Evolutionary conservation across 1,140 invertebrate species (phyloP).

Genomic region (Drosophila orena): DNA sequence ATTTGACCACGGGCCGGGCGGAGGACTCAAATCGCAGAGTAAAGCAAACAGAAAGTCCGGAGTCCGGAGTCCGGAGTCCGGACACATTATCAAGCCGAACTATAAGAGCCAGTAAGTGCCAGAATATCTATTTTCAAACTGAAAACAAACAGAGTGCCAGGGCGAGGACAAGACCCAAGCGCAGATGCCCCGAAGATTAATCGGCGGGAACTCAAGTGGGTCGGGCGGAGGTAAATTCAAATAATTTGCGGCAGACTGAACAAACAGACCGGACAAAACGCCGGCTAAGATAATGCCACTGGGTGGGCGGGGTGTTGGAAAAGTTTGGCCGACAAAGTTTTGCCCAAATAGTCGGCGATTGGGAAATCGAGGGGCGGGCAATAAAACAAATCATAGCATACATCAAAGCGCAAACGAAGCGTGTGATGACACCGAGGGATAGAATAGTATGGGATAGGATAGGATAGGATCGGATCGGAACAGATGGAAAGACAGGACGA

Average conservation of each 20-base stretch:
- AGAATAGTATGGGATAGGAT: slow-evolving; percentile 3
- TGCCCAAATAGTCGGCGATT: slow-evolving; percentile 23
- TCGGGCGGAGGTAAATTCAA: slow-evolving; percentile 47
- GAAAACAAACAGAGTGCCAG: slow-evolving; percentile 43
- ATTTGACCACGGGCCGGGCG: slow-evolving; percentile 16
- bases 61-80: no score
- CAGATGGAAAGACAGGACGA: slow-evolving; percentile 15
- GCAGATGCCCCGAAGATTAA: slow-evolving; percentile 57
- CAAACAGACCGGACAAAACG: slow-evolving; percentile 59
- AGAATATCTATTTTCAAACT: slow-evolving; percentile 62
- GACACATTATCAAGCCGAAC: slow-evolving; percentile 56
- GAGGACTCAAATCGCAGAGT: slow-evolving; percentile 27
- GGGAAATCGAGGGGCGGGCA: slow-evolving; percentile 6
- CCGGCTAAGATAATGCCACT: slow-evolving; percentile 45
- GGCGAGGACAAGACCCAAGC: slow-evolving; percentile 27
- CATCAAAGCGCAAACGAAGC: slow-evolving; percentile 70
- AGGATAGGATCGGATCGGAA: neutral
- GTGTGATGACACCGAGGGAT: slow-evolving; percentile 28
- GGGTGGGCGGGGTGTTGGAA: neutral
- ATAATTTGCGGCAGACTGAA: slow-evolving; percentile 73
- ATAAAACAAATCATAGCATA: slow-evolving; percentile 68
- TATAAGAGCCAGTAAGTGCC: slow-evolving; percentile 55
- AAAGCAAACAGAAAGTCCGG: slow-evolving; percentile 35
- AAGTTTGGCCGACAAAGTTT: slow-evolving; percentile 58
- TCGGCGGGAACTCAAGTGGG: slow-evolving; percentile 43